Base-by-base conservation (phyloP, 2,113 vertebrate species). In the Sterna hirundo region DNA sequence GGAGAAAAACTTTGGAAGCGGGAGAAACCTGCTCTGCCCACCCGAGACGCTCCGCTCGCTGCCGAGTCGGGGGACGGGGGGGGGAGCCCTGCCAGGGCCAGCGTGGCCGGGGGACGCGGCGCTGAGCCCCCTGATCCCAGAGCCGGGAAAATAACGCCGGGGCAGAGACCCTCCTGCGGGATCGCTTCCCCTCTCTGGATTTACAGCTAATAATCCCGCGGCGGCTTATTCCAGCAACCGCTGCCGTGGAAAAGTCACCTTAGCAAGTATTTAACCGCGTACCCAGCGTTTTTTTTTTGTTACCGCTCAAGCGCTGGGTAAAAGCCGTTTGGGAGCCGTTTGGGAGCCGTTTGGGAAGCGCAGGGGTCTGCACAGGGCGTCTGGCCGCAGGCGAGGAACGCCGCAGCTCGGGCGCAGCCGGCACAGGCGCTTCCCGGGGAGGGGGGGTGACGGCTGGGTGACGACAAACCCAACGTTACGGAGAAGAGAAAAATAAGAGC, bases 221-320 rank as follows among this genome's bases (percentile, higher is more conserved):
- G 29, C 61, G 5, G 6, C 51, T 47, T 9, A 11, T 32, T 9
- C 21, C 34, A 17, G 60, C 42, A 32, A 7, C 57, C 6, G 46
- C 38, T 36, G 61, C 34, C 29, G 3, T 1, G n/a, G 30, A 18
- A 22, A 16, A 27, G 27, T 7, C 55, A 10, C 46, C 47, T 26
- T 6, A 17, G 65, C 13, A 1, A 15, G 30, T 4, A 13, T 10
- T 49, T 40, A 34, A 8, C 11, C 0, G 60, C 0, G 23, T 6
- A 14, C 14, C 51, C 42, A 32, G 51, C 27, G 0, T 4, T 13
- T 49, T 26, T 34, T 14, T 49, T 26, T 34, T 14, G 27, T 18
- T 36, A 16, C 40, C 8, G 2, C 26, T 5, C 5, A 5, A 69
- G 47, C 40, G 29, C 42, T 2, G 7, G 29, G 78, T 2, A 8